Evolutionary conservation across 2,888 invertebrate genomes (phyloP), one percentile per base, ranked within the genome.

Genomic region (Eupeodes latifasciatus): DNA sequence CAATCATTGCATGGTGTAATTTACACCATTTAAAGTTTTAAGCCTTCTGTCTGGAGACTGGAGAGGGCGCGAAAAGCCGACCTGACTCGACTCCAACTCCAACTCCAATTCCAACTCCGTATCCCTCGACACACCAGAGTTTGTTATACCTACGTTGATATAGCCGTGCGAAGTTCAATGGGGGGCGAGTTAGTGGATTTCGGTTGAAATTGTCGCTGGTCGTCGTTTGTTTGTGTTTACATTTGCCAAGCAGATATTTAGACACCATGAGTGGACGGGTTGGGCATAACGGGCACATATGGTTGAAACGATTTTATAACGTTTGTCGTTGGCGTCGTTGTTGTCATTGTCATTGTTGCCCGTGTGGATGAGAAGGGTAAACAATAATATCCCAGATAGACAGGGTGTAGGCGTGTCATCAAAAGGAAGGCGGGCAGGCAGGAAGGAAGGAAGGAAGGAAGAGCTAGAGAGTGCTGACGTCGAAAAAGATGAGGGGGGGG

Each of bases 21-120:
- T 88, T 81, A 88, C 88, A 88, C 88, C 88, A 69, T 88, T 88
- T 88, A 88, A 85, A 88, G 85, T 88, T 88, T 88, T 88, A 88
- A 88, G 88, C 88, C 78, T 59, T 55, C 44, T 59, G 88, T 88
- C 77, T 88, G 55, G 11, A 49, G 59, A 27, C 77, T 88, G 55
- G 11, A 49, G 59, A 27, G 51, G 84, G 72, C 62, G 79, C 85
- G 61, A 47, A 71, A 80, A 59, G 59, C 64, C 66, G 71, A 47
- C 27, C 27, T 27, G 27, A 27, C 27, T 27, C 27, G 27, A 27
- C 27, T 27, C 2, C 27, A 27, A 27, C 27, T 27, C 2, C 27
- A 27, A 27, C 27, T 27, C 27, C 27, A 27, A 1, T 3, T 27
- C 27, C 27, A 27, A 27, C 27, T 2, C 27, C 27, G 27, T 2